Evolutionary conservation across 1,140 invertebrate species (phyloP).

Genomic region (Panagrolaimus sp.): DNA sequence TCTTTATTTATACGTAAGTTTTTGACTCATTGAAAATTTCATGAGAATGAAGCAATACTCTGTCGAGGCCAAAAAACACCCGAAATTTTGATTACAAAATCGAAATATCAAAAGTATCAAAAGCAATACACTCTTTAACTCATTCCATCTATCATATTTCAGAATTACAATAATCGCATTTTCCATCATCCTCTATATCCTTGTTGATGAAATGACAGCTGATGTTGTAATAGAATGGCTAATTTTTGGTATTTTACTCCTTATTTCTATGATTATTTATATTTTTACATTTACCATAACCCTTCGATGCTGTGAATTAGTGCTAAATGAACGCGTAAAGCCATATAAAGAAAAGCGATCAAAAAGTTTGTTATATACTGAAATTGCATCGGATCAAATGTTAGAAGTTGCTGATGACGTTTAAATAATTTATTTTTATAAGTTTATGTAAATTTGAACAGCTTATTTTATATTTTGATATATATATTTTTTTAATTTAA

Average conservation of each 20-base stretch:
- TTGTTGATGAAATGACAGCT: conserved; percentile 24
- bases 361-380: conserved; percentile 25
- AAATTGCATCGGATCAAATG: conserved; percentile 13
- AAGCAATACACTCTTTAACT: too few relatives aligned
- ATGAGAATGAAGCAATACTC: too few relatives aligned
- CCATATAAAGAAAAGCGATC: conserved; percentile 11
- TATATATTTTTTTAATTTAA: too few relatives aligned
- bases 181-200: conserved; percentile 21
- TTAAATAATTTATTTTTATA: too few relatives aligned
- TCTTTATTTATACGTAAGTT: conserved; percentile 33
- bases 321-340: neutral
- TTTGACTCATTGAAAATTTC: neutral
- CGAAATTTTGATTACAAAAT: neutral
- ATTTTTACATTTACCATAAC: conserved; percentile 20
- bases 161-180: conserved; percentile 30
- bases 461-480: too few relatives aligned
- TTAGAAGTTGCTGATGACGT: conserved; percentile 9
- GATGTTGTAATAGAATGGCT: conserved; percentile 22
- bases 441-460: too few relatives aligned
- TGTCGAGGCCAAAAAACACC: neutral
- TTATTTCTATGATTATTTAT: conserved; percentile 24
- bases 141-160: too few relatives aligned
- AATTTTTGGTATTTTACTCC: conserved; percentile 22
- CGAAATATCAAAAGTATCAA: too few relatives aligned
- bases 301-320: conserved; percentile 28